Base-by-base conservation (phyloP, 2,797 vertebrate species). In the Brotula barbata region DNA sequence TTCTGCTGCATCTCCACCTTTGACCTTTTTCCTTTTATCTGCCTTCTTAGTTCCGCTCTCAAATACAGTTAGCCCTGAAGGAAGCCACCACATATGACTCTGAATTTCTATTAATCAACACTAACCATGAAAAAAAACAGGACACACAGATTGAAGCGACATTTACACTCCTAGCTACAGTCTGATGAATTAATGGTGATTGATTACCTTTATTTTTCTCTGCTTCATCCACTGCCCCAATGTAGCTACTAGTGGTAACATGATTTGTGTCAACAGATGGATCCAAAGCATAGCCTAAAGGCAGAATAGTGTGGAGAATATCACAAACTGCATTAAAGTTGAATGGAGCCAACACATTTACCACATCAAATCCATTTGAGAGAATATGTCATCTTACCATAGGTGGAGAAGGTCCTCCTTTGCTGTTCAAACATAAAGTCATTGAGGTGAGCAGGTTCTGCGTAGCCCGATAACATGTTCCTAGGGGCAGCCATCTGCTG, bases 401-500 rank as follows among this genome's bases (percentile, higher is more conserved):
- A 98, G 2, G 96, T 96, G 65, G 93, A 94, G 87, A 99, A 99
- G 2, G 97, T 99, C 82, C 97, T 94, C 69, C 97, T 91, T 76
- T 99, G 95, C 55, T 98, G 95, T 68, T 99, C 96, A 88, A 99
- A 99, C 97, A 98, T 99, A 62, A 99, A 98, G 78, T 99, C 96
- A 43, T 98, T 99, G 80, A 99, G 92, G 25, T 99, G 97, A 66
- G 96, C 93, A 58, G 96, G 94, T 84, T 99, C 97, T 46, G 95
- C 95, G 68, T 93, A 98, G 58, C 97, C 97, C 71, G 97, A 98
- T 54, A 98, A 89, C 96, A 98, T 99, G 87, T 99, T 99, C 71
- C 97, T 94, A 19, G 95, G 94, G n/a, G 97, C 97, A 51, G 96
- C 89, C 97, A 99, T 98, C 81, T 99, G 97, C 78, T 98, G 95